A percentile compares a stretch with the other conserved stretches of the same genome.
Evolutionary conservation across 2,888 invertebrate species (phyloP).

Genomic region (Aspidiotus destructor): DNA sequence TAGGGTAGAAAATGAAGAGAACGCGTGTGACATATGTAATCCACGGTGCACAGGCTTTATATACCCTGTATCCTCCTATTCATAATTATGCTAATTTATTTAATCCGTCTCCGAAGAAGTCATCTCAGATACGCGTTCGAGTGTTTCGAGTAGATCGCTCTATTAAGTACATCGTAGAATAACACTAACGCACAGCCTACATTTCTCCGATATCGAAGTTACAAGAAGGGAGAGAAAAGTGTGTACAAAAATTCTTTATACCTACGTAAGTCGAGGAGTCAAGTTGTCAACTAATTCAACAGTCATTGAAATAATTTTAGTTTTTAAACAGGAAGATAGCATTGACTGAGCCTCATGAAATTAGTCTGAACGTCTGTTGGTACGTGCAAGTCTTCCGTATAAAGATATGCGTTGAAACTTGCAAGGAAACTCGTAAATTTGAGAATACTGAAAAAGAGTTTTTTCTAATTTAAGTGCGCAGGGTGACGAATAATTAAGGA

Average conservation of each 20-base stretch:
- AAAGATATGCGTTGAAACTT: slow-evolving; percentile 10
- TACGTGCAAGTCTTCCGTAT: too few relatives aligned
- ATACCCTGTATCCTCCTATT: background rate
- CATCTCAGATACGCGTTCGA: slow-evolving; percentile 1
- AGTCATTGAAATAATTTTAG: background rate
- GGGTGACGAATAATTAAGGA: too few relatives aligned
- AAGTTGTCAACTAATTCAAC: background rate
- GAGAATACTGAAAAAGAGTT: background rate
- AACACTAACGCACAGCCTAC: too few relatives aligned
- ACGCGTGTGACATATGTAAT: slow-evolving; percentile 14
- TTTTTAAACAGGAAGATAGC: background rate
- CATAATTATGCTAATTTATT: slow-evolving; percentile 12
- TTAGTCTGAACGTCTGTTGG: too few relatives aligned
- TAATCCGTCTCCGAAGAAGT: slow-evolving; percentile 13
- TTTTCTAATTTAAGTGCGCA: too few relatives aligned
- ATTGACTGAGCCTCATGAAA: background rate
- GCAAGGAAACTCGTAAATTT: background rate
- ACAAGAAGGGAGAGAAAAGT: too few relatives aligned
- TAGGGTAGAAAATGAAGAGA: slow-evolving; percentile 6
- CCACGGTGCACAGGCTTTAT: background rate
- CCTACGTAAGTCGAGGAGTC: background rate
- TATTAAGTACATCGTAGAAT: too few relatives aligned
- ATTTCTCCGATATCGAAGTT: too few relatives aligned
- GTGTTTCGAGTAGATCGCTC: background rate
- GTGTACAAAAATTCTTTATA: too few relatives aligned